These are phyloP conservation scores for Bubo blakistoni DNA, from an alignment of 2,113 vertebrate genomes.

Conservation along the genomic window DNA sequence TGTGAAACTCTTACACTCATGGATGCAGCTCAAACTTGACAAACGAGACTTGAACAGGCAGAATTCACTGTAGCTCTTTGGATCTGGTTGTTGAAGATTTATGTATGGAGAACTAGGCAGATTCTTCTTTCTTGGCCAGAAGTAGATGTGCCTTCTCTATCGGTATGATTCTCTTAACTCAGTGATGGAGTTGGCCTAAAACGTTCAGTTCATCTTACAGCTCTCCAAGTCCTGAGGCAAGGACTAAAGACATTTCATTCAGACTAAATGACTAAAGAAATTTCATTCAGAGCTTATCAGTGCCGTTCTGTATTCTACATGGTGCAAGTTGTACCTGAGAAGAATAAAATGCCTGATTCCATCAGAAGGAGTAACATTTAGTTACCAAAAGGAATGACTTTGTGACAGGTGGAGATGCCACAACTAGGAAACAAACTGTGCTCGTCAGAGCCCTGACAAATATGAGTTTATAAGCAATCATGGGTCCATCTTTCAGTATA, in stretches of 20 bases:
- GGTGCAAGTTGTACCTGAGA: background rate
- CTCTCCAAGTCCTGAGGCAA: background rate
- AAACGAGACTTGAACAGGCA: background rate
- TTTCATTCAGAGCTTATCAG: background rate
- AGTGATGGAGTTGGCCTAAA: background rate
- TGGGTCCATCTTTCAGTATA: background rate
- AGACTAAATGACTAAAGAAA: background rate
- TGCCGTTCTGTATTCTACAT: background rate
- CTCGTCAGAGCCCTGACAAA: background rate
- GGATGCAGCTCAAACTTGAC: background rate
- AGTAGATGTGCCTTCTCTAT: background rate
- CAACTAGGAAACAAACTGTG: background rate
- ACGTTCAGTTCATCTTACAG: background rate
- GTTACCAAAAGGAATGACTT: background rate
- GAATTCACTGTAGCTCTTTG: background rate
- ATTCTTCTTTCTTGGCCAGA: background rate
- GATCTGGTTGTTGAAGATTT: background rate
- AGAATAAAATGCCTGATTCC: background rate
- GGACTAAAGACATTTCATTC: background rate
- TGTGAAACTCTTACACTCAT: background rate
- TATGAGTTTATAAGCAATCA: background rate
- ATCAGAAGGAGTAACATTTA: background rate
- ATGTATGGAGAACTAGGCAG: background rate
- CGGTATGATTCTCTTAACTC: background rate
- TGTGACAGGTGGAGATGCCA: background rate